Evolutionary conservation across 2,113 vertebrate genomes (phyloP).

Genomic region (Pungitius pungitius): DNA sequence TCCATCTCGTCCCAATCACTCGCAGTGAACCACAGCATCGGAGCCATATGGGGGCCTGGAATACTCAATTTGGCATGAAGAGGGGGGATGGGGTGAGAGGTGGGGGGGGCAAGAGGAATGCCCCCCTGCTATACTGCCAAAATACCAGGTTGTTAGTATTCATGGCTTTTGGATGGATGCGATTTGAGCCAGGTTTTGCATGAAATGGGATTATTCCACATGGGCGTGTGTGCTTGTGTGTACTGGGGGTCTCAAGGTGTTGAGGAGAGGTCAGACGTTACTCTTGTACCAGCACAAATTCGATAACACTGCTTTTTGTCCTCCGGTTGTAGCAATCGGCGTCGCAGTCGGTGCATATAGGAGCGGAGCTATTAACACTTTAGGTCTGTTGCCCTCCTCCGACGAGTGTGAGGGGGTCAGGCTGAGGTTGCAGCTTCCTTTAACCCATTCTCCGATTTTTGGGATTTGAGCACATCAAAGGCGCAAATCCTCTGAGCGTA

Average conservation of each 20-base stretch:
- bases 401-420: constrained; percentile 68
- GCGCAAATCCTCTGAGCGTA: constrained; percentile 56
- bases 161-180: constrained; percentile 74
- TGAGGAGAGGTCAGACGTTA: background rate
- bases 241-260: constrained; percentile 13
- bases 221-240: background rate
- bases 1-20: constrained; percentile 54
- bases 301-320: background rate
- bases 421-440: constrained; percentile 58
- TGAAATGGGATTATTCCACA: constrained; percentile 57
- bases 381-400: background rate
- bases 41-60: constrained; percentile 46
- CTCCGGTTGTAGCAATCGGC: background rate
- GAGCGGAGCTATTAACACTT: constrained; percentile 11
- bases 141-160: constrained; percentile 71
- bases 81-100: constrained; percentile 10
- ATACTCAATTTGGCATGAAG: constrained; percentile 59
- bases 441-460: constrained; percentile 64
- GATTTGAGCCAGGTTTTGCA: constrained; percentile 66
- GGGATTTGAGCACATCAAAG: constrained; percentile 80
- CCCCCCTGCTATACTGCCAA: constrained; percentile 48
- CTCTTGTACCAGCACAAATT: constrained; percentile 22
- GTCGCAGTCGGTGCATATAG: background rate
- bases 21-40: constrained; percentile 37
- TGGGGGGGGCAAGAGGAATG: constrained; percentile 23